Evolutionary conservation across 2,888 invertebrate species (phyloP), one percentile per base, ranked within the genome.

Genomic region (Trachelus stipa): DNA sequence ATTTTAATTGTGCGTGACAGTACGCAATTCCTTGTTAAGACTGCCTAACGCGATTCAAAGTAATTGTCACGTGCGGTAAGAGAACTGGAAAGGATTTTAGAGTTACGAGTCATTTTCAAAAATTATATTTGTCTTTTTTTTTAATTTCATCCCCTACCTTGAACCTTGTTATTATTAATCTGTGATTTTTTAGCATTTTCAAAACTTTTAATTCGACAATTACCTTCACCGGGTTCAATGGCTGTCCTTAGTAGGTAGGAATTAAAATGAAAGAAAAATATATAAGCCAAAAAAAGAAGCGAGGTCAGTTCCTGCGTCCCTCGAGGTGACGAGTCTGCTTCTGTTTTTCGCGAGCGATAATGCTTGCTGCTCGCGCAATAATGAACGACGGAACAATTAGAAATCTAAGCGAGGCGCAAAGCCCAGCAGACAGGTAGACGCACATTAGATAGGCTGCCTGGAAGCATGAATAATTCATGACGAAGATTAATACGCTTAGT

Each of bases 401-500:
- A 73, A 73, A 73, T 23, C 74, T 35, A 34, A 35, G 74, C 74
- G 30, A 34, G 30, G 71, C 71, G 31, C 40, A 23, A 23, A 56
- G 40, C 40, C 23, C 23, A 56, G 23, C 23, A 56, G 40, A 56
- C 23, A 56, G 40, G 23, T 23, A 23, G 40, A 56, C 35, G 23
- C 12, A 34, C 33, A 6, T 34, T 73, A 34, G 74, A 73, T 73
- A 73, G 74, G 74, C 74, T 73, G 71, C 31, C 71, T 71, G 71
- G 35, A 73, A 34, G 34, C 74, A 73, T 73, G 74, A 73, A 73
- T 73, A 73, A 73, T 73, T 73, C 74, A 73, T 30, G 23, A 73
- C 35, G 74, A 73, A 73, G 74, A 73, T 73, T 73, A 73, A 73
- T 73, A 73, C 74, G 74, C 74, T 73, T 34, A 34, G 74, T 34